These are phyloP conservation scores for Willowsia nigromaculata DNA, from an alignment of 2,888 invertebrate genomes.

Conservation along the genomic window DNA sequence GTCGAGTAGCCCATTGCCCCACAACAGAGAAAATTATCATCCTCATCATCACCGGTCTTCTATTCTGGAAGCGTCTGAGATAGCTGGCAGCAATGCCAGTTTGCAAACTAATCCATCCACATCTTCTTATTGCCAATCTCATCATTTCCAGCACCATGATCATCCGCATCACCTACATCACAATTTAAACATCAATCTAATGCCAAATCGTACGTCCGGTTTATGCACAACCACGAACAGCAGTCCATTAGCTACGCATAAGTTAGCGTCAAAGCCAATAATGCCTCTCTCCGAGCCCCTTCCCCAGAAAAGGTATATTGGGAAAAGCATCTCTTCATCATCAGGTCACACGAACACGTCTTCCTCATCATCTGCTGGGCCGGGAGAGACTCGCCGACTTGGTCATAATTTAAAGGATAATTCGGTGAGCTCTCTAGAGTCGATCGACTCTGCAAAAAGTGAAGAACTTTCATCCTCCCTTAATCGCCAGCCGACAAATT, in stretches of 20 bases:
- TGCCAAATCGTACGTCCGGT: constrained; percentile 63
- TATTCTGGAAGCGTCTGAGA: constrained; percentile 41
- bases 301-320: constrained; percentile 74
- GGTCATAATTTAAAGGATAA: constrained; percentile 75
- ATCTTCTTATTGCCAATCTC: constrained; percentile 73
- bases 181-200: constrained; percentile 66
- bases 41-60: constrained; percentile 32
- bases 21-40: constrained; percentile 36
- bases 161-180: constrained; percentile 66
- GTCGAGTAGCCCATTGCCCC: constrained; percentile 63
- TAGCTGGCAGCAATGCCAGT: constrained; percentile 51
- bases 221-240: constrained; percentile 73
- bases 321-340: constrained; percentile 61
- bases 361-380: constrained; percentile 62
- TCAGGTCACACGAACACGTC: constrained; percentile 63
- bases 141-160: constrained; percentile 66
- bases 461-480: constrained; percentile 74
- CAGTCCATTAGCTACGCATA: constrained; percentile 72
- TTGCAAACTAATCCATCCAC: constrained; percentile 75
- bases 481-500: constrained; percentile 42
- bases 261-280: constrained; percentile 66
- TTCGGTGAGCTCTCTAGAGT: constrained; percentile 78
- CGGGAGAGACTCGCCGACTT: constrained; percentile 62
- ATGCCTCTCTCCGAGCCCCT: constrained; percentile 77
- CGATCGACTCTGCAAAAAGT: constrained; percentile 77